These are phyloP conservation scores for Sebastiscus albofasciatus DNA, from an alignment of 2,797 vertebrate genomes.

Conservation along the genomic window DNA sequence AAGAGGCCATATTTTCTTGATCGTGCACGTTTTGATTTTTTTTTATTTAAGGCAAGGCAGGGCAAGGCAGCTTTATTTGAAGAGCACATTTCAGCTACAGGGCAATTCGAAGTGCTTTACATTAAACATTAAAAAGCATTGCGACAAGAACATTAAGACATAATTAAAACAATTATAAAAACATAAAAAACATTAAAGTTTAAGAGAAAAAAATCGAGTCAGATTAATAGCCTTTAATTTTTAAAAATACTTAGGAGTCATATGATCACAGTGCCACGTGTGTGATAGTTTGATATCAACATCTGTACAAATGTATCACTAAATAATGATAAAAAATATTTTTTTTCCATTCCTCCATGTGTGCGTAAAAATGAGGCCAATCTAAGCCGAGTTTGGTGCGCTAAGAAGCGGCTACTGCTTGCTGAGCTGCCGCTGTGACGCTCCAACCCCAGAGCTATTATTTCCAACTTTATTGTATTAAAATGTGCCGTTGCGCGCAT, in stretches of 20 bases:
- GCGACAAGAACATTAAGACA: too few species aligned
- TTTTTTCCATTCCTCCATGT: not conserved
- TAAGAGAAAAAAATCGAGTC: not conserved
- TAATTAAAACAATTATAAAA: too few species aligned
- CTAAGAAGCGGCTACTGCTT: not conserved
- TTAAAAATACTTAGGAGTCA: not conserved
- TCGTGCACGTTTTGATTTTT: not conserved
- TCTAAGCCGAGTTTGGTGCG: not conserved
- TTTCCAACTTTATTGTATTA: not conserved
- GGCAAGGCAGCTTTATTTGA: too few species aligned
- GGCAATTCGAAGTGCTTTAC: too few species aligned
- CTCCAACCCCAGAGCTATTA: rapidly evolving
- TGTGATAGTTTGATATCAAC: not conserved
- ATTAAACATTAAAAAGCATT: too few species aligned
- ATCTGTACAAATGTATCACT: not conserved
- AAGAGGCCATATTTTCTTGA: constrained; percentile 2
- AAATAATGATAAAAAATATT: not conserved
- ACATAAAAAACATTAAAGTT: not conserved
- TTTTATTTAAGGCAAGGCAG: not conserved
- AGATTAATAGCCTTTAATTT: not conserved
- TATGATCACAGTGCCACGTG: not conserved
- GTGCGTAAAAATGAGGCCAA: not conserved
- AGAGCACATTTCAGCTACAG: too few species aligned
- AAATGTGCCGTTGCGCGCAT: not conserved
- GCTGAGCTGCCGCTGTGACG: not conserved